Percentiles rank a stretch among this genome's conserved stretches.
Conservation (phyloP, 92 coral and sea anemone genomes). For the Plumapathes pennacea region DNA sequence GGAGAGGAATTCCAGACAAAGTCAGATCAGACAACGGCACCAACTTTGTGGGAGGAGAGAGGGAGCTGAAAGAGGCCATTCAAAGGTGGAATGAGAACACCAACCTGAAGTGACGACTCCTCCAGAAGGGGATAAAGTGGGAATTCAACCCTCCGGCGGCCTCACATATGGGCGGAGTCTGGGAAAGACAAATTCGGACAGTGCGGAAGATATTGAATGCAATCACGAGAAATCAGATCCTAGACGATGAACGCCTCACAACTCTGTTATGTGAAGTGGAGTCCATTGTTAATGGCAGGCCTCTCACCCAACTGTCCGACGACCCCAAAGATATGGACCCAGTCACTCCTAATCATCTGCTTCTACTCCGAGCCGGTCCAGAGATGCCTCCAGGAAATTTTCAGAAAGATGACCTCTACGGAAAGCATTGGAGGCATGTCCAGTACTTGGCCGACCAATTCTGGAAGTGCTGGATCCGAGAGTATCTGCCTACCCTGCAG, state of each 20-base stretch:
- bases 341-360: constrained; percentile 7
- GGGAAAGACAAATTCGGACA: constrained; percentile 18
- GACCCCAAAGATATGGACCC: constrained; percentile 14
- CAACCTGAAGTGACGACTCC: constrained; percentile 6
- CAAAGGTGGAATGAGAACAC: constrained; percentile 6
- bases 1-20: constrained; percentile 14
- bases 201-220: constrained; percentile 15
- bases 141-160: constrained; percentile 12
- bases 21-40: constrained; percentile 22
- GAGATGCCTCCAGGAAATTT: background rate
- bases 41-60: constrained; percentile 9
- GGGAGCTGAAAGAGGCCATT: constrained; percentile 14
- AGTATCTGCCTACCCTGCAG: constrained; percentile 6
- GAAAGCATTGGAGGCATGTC: constrained; percentile 5
- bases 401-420: background rate
- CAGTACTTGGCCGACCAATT: constrained; percentile 7
- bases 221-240: constrained; percentile 1
- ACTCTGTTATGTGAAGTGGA: constrained; percentile 24
- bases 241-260: constrained; percentile 18
- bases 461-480: constrained; percentile 3
- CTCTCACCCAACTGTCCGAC: constrained; percentile 14
- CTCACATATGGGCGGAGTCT: constrained; percentile 19
- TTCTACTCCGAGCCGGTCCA: constrained; percentile 11
- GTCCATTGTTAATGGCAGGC: constrained; percentile 16
- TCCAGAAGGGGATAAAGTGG: constrained; percentile 11